Evolutionary conservation across 2,888 invertebrate species (phyloP).

Genomic region (Cremastinae sp.): DNA sequence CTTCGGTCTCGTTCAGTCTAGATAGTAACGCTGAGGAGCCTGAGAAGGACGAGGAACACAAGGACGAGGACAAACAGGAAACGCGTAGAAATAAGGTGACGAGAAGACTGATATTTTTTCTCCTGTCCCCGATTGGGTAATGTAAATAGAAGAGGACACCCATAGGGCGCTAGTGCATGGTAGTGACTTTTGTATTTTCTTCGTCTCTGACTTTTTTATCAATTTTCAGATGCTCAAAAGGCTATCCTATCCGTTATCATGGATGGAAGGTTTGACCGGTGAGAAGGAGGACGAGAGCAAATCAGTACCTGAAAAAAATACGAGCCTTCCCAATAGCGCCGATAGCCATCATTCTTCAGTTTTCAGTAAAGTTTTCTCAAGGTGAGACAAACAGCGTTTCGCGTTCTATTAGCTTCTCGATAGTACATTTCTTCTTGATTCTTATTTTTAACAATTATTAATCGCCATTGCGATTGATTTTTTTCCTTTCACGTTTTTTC

Average conservation of each 20-base stretch:
- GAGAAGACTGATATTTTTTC: conserved; percentile 44
- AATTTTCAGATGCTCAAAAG: conserved; percentile 93
- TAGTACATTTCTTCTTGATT: no score
- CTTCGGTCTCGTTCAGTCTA: conserved; percentile 87
- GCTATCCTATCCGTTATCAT: conserved; percentile 93
- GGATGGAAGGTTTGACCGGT: conserved; percentile 94
- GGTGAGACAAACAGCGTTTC: no score
- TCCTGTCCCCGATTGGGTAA: neutral
- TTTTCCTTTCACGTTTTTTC: conserved; percentile 37
- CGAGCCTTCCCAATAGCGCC: conserved; percentile 83
- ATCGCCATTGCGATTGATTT: conserved; percentile 60
- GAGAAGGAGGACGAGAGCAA: conserved; percentile 85
- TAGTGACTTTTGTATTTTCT: neutral
- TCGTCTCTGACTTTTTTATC: conserved; percentile 10
- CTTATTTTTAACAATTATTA: conserved; percentile 56
- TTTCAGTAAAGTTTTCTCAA: conserved; percentile 95
- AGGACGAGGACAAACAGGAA: conserved; percentile 80
- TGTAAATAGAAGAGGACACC: no score
- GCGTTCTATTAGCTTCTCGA: no score
- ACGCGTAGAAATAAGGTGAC: conserved; percentile 89
- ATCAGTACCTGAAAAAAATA: conserved; percentile 82
- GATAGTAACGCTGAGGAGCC: conserved; percentile 82
- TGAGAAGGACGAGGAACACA: conserved; percentile 81
- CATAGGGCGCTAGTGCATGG: no score
- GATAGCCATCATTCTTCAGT: conserved; percentile 87